Percentiles rank a stretch among this genome's conserved stretches.
Conservation (phyloP, 2,888 invertebrate genomes). For the Nephrotoma flavescens region DNA sequence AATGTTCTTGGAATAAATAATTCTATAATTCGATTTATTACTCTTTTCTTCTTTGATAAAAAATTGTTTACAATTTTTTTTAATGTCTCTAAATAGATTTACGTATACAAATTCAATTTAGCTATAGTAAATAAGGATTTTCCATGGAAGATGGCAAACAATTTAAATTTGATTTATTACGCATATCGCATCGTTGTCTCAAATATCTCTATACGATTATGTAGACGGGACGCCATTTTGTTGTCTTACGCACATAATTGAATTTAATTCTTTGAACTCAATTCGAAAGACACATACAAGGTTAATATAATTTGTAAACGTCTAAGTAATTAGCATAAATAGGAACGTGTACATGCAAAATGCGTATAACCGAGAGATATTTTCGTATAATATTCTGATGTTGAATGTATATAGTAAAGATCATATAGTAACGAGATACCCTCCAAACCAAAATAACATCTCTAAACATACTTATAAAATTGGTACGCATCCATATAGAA, state of each 20-base stretch:
- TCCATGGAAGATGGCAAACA: no score
- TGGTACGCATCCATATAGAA: not conserved
- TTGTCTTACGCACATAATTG: not conserved
- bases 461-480: not conserved
- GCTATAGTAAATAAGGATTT: no score
- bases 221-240: not conserved
- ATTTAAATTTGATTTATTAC: no score
- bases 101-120: no score
- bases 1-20: no score
- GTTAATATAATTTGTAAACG: no score
- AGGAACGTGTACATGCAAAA: not conserved
- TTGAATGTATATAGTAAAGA: not conserved
- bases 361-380: not conserved
- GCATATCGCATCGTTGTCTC: no score
- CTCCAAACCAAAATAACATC: not conserved
- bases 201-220: no score
- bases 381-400: not conserved
- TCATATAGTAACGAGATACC: not conserved
- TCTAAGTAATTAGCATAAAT: not conserved
- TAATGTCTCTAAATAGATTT: no score
- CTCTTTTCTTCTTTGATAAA: no score
- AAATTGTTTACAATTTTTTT: no score
- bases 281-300: not conserved
- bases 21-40: no score
- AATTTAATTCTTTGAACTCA: not conserved